Percentiles rank a stretch among this genome's conserved stretches.
phyloP scores from a whole-genome alignment of 2,888 invertebrate species.

The Pachymerium ferrugineum region DNA sequence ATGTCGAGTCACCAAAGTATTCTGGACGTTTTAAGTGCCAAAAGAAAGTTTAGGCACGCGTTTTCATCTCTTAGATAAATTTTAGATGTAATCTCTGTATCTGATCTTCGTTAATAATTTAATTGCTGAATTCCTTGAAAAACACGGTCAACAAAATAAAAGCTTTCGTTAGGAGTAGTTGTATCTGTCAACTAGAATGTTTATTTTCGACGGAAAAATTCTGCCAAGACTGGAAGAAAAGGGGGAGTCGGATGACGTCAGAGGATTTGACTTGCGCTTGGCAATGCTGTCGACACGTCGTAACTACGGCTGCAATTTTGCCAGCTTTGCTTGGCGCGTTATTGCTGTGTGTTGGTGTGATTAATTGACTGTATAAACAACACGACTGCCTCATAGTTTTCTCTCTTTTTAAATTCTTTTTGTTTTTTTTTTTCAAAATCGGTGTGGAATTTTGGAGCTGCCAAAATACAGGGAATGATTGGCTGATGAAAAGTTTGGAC shows the following conservation, averaged over 20 bases:
- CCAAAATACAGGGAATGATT: background rate
- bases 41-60: background rate
- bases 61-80: background rate
- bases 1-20: no score
- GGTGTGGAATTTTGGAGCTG: constrained; percentile 1
- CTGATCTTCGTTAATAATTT: constrained; percentile 22
- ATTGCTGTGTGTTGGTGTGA: background rate
- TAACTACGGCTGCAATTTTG: constrained; percentile 24
- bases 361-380: constrained; percentile 12
- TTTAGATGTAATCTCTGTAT: background rate
- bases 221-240: background rate
- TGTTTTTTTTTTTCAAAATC: background rate
- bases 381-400: constrained; percentile 25
- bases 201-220: background rate
- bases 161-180: constrained; percentile 9
- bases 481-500: constrained; percentile 5
- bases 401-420: background rate
- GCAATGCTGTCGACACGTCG: constrained; percentile 22
- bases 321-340: constrained; percentile 15
- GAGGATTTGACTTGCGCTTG: background rate
- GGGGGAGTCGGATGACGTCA: background rate
- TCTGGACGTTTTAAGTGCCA: background rate
- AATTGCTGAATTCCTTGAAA: background rate
- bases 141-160: constrained; percentile 14
- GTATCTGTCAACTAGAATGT: constrained; percentile 10